Base-by-base conservation (phyloP, 2,888 invertebrate genomes). In the Agrochola lota region DNA sequence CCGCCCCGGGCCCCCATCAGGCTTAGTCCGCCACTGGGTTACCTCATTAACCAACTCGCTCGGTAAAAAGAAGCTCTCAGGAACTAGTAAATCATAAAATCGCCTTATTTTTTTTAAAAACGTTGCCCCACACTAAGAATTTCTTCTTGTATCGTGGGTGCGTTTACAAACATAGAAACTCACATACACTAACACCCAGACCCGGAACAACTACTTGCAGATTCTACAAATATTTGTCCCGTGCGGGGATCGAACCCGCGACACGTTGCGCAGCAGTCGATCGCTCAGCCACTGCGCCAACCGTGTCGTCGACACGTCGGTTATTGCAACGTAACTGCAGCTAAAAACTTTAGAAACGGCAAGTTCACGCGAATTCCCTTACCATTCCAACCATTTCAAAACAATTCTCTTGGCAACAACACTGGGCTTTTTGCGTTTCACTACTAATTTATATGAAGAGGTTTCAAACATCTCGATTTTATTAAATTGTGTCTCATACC, bases 321-420 rank as follows among this genome's bases (percentile, higher is more conserved):
- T n/a, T n/a, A 68, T 86, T 84, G 80, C 70, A 79, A 73, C 80
- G 80, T 71, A 71, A 84, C 72, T 79, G 80, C 67, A 57, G 72
- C 75, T 75, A 86, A 83, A 73, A 84, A 73, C 86, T 84, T 72
- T 70, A 49, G 70, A 73, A 79, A 64, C 49, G 79, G 74, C 73
- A 70, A 73, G 60, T 73, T 73, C 64, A 72, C 71, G 46, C 57
- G 67, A 75, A 23, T 52, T 73, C n/a, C 64, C 71, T 57, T 52
- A 49, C 60, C n/a, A 52, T 70, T 66, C 46, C 71, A 46, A 72
- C 43, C n/a, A 40, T 64, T 68, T 20, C 62, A 52, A 70, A 84
- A 83, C 86, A 60, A 79, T 84, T 75, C 70, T 84, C 72, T 86
- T 84, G 84, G 84, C 84, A 86, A 62, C 84, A 71, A 71, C 49